Percentiles rank a stretch among this genome's conserved stretches.
Conservation (phyloP, 2,113 vertebrate species). For the Dendropsophus ebraccatus region DNA sequence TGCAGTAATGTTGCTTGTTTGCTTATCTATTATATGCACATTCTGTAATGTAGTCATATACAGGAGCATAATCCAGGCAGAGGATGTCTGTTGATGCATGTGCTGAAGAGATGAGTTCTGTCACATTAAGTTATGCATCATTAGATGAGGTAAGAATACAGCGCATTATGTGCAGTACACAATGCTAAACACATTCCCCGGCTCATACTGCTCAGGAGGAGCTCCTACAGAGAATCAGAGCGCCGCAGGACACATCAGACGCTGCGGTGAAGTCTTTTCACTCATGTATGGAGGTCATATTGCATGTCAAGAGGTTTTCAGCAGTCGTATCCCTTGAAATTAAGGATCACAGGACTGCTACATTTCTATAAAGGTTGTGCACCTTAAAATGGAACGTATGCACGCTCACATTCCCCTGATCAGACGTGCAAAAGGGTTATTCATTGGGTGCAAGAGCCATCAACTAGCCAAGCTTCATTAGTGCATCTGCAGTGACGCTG, state of each 20-base stretch:
- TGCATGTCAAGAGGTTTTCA: neutral
- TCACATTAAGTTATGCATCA: constrained; percentile 33
- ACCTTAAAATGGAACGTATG: too few species aligned
- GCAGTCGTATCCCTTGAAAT: too few species aligned
- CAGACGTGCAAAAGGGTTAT: too few species aligned
- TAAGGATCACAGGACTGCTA: too few species aligned
- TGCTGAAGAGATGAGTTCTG: constrained; percentile 32
- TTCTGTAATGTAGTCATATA: constrained; percentile 3
- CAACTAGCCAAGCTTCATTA: too few species aligned
- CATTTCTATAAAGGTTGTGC: too few species aligned
- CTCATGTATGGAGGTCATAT: neutral
- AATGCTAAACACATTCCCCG: neutral
- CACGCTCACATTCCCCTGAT: too few species aligned
- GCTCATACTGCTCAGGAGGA: neutral
- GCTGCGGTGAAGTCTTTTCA: neutral
- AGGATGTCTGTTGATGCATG: constrained; percentile 19
- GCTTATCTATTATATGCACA: neutral
- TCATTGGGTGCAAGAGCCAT: too few species aligned
- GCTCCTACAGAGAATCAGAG: neutral
- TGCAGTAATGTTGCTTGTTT: constrained; percentile 3
- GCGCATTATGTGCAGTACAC: neutral
- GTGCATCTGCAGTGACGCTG: too few species aligned
- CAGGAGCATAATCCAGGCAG: neutral
- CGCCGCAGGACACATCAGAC: neutral
- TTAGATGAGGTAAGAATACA: constrained; percentile 26